Percentiles rank a stretch among this genome's conserved stretches.
Evolutionary conservation across 2,797 vertebrate species (phyloP).

Genomic region (Geotrypetes seraphini): DNA sequence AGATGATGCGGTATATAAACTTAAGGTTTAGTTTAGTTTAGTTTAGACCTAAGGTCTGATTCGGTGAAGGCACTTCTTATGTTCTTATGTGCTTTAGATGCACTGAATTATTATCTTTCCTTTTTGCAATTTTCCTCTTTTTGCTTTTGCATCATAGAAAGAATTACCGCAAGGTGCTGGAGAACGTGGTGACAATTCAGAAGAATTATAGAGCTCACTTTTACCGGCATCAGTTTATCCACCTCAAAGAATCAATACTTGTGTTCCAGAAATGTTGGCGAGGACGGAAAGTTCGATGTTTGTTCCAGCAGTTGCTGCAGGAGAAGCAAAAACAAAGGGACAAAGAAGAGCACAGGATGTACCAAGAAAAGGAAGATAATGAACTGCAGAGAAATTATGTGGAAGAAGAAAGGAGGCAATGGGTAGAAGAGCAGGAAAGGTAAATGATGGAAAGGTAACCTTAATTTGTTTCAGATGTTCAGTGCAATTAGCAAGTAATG

Average conservation of each 20-base stretch:
- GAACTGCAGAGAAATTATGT: conserved; percentile 40
- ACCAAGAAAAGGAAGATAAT: conserved; percentile 43
- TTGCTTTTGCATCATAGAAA: conserved; percentile 52
- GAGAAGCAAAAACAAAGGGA: conserved; percentile 51
- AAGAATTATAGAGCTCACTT: conserved; percentile 80
- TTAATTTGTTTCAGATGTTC: too few relatives aligned
- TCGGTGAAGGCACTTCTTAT: too few relatives aligned
- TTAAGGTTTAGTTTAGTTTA: too few relatives aligned
- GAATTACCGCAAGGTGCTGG: conserved; percentile 64
- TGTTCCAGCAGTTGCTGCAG: conserved; percentile 56
- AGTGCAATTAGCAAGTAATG: too few relatives aligned
- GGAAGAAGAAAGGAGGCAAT: conserved; percentile 25
- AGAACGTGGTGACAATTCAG: conserved; percentile 75
- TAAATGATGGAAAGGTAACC: too few relatives aligned
- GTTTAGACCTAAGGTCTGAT: too few relatives aligned
- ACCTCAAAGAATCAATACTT: conserved; percentile 58
- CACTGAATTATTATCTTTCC: too few relatives aligned
- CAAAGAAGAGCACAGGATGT: conserved; percentile 39
- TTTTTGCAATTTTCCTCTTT: too few relatives aligned
- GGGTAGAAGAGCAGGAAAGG: conserved; percentile 17
- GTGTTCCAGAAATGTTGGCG: conserved; percentile 77
- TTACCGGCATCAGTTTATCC: conserved; percentile 65
- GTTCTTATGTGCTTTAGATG: too few relatives aligned
- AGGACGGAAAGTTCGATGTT: conserved; percentile 60
- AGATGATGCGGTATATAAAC: too few relatives aligned